phyloP scores from a whole-genome alignment of 2,888 invertebrate genomes.

The Cephus sareptanus region DNA sequence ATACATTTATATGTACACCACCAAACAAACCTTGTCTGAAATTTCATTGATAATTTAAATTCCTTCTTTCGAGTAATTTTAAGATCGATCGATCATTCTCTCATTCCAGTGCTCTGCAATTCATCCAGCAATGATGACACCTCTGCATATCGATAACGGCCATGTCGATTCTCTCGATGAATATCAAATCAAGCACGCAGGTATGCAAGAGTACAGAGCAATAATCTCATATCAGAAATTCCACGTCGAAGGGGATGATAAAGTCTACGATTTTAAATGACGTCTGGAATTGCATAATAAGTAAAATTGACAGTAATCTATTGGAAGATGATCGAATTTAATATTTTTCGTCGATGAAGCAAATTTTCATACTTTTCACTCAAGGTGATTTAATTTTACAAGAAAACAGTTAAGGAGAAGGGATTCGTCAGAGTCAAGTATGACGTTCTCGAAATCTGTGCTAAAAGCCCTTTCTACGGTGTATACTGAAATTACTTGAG shows the following conservation, averaged over 20 bases:
- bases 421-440: not conserved
- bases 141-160: not conserved
- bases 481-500: not conserved
- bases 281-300: not conserved
- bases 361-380: not conserved
- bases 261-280: not conserved
- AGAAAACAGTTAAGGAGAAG: not conserved
- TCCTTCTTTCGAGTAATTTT: not conserved
- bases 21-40: not conserved
- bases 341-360: not conserved
- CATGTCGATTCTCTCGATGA: not conserved
- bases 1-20: not conserved
- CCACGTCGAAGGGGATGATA: not conserved
- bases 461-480: not conserved
- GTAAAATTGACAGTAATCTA: not conserved
- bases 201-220: not conserved
- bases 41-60: not conserved
- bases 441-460: not conserved
- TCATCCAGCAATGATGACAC: not conserved
- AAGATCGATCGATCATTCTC: not conserved
- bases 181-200: not conserved
- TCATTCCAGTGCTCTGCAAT: not conserved
- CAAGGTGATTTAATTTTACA: not conserved
- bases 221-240: not conserved
- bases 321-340: not conserved